Evolutionary conservation across 2,888 invertebrate genomes (phyloP), one percentile per base, ranked within the genome.

Genomic region (Macrosiphum euphorbiae): DNA sequence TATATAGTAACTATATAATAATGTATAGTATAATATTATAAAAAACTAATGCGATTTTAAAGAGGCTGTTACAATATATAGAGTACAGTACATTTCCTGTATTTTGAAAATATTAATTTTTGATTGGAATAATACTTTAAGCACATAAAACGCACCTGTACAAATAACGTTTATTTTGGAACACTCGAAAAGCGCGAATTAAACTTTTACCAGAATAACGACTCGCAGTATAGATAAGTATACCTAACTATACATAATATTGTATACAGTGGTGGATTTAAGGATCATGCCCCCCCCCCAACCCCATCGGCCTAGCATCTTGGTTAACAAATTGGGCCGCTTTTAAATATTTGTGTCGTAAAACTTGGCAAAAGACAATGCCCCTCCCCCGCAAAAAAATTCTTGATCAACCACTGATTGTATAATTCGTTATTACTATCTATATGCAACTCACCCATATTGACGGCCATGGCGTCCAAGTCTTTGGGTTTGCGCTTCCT

Each of bases 401-500:
- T 44, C 7, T 44, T 7, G 44, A 44, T 7, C 44, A 5, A 7
- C 7, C 44, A 44, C 0, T 44, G 44, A 44, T 44, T n/a, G 5
- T 61, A 28, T 28, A 28, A 3, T 28, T 7, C 28, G 28, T 11
- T 52, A 52, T 11, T 52, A 52, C 3, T 52, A 16, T 13, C 50
- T 20, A 20, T 24, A 0, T 26, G 10, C n/a, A 58, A 96, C 97
- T 97, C 96, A 98, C 98, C 98, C 96, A 98, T 97, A 96, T 97
- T 98, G 92, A 98, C 97, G 97, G 98, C 97, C 86, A 91, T 94
- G 87, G 55, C 91, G 92, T 91, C 91, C 55, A 98, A 97, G 96
- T 98, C 98, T 96, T 98, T 98, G 92, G 98, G 98, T 96, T 99
- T 99, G 96, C 98, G 97, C 96, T 99, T 99, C 96, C 99, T 96